Evolutionary conservation across 2,113 vertebrate species (phyloP).

Genomic region (Alouatta palliata): DNA sequence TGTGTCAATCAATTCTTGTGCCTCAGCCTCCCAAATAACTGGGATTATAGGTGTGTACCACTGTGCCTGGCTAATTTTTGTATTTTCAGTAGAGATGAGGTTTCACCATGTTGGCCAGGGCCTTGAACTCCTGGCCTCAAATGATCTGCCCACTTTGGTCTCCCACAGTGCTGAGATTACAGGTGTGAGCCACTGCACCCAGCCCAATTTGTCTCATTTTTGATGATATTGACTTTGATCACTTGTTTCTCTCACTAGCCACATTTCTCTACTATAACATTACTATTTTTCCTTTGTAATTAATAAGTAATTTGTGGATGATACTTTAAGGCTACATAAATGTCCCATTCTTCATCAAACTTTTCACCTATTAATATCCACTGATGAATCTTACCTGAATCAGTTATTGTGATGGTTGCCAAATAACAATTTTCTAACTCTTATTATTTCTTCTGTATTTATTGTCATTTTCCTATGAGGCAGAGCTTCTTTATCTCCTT

Average conservation of each 20-base stretch:
- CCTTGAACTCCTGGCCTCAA: too few relatives aligned
- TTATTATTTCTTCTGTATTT: not conserved
- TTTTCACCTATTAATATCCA: not conserved
- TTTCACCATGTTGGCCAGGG: too few relatives aligned
- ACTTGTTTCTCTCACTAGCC: not conserved
- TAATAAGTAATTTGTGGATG: not conserved
- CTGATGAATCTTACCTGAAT: not conserved
- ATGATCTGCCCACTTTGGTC: too few relatives aligned
- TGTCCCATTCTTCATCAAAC: not conserved
- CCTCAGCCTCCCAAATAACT: too few relatives aligned
- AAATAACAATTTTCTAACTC: not conserved
- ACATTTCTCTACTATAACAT: not conserved
- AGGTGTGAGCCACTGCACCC: too few relatives aligned
- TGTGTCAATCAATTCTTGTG: too few relatives aligned
- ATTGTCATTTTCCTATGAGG: not conserved
- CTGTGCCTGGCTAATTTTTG: too few relatives aligned
- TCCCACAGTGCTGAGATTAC: too few relatives aligned
- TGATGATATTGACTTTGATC: not conserved
- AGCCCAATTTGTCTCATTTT: not conserved
- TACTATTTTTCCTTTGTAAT: not conserved
- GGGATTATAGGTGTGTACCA: too few relatives aligned
- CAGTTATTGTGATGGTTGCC: not conserved
- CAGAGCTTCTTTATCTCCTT: not conserved
- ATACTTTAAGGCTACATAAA: not conserved
- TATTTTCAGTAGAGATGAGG: too few relatives aligned